A percentile compares a stretch with the other conserved stretches of the same genome.
These are phyloP conservation scores for Bradypodion pumilum DNA, from an alignment of 2,797 vertebrate genomes.

Conservation along the genomic window DNA sequence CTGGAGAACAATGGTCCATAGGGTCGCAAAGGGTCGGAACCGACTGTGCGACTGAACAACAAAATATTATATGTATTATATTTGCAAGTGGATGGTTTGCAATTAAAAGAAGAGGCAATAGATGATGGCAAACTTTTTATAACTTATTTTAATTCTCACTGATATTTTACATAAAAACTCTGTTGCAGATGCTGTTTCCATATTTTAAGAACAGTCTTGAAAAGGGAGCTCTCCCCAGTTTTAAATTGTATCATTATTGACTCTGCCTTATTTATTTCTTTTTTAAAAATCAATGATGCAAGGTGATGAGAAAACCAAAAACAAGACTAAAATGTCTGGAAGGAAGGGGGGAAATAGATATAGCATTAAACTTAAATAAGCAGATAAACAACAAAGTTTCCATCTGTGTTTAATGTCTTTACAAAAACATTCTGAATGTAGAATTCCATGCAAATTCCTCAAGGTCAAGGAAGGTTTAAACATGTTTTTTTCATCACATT, in stretches of 20 bases:
- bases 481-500: constrained; percentile 54
- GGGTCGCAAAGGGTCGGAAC: no score
- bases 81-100: background rate
- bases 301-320: background rate
- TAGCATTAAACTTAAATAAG: background rate
- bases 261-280: constrained; percentile 6
- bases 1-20: no score
- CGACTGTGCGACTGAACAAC: no score
- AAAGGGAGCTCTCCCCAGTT: background rate
- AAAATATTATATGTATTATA: background rate
- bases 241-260: constrained; percentile 43
- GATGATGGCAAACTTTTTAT: constrained; percentile 66
- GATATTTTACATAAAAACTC: constrained; percentile 23
- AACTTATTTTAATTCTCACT: constrained; percentile 40
- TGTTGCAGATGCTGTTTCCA: constrained; percentile 49
- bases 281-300: background rate
- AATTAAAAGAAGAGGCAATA: constrained; percentile 63
- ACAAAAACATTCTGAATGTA: constrained; percentile 26
- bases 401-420: constrained; percentile 4
- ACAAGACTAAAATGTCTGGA: background rate
- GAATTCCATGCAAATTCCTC: constrained; percentile 34
- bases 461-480: constrained; percentile 54
- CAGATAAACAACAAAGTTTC: constrained; percentile 7
- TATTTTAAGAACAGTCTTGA: constrained; percentile 46
- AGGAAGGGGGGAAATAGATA: background rate